phyloP scores from a whole-genome alignment of 2,888 invertebrate species.

The Apantesis nais region DNA sequence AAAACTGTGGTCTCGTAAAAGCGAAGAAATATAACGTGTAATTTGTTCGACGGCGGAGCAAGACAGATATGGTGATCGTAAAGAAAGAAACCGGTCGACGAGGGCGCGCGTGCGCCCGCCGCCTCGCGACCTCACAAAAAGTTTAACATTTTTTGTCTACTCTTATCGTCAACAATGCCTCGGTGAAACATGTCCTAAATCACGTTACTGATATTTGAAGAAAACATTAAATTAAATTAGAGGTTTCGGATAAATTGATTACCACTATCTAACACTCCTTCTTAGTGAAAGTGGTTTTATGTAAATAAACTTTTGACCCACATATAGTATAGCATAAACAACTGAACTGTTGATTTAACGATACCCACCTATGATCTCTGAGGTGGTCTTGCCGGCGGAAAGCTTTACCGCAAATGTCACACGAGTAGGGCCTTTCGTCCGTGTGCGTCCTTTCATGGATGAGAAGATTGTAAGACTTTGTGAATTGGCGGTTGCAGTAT shows the following conservation, averaged over 20 bases:
- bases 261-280: conserved; percentile 31
- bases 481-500: conserved; percentile 98
- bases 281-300: conserved; percentile 52
- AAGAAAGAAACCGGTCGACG: conserved; percentile 80
- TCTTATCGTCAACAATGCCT: conserved; percentile 79
- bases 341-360: conserved; percentile 26
- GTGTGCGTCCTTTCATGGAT: conserved; percentile 99
- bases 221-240: conserved; percentile 70
- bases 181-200: conserved; percentile 75
- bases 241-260: conserved; percentile 55
- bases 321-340: conserved; percentile 30
- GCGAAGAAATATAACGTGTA: conserved; percentile 84
- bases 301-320: conserved; percentile 6
- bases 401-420: conserved; percentile 98
- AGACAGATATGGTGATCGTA: conserved; percentile 84
- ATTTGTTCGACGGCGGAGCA: conserved; percentile 82
- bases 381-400: conserved; percentile 98
- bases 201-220: conserved; percentile 74
- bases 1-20: conserved; percentile 78
- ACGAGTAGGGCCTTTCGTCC: conserved; percentile 97
- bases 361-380: conserved; percentile 92
- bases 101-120: conserved; percentile 81
- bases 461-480: conserved; percentile 98
- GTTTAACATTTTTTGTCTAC: conserved; percentile 77
- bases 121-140: conserved; percentile 84